phyloP scores from a whole-genome alignment of 92 coral and sea anemone species.

The Porites evermanni region DNA sequence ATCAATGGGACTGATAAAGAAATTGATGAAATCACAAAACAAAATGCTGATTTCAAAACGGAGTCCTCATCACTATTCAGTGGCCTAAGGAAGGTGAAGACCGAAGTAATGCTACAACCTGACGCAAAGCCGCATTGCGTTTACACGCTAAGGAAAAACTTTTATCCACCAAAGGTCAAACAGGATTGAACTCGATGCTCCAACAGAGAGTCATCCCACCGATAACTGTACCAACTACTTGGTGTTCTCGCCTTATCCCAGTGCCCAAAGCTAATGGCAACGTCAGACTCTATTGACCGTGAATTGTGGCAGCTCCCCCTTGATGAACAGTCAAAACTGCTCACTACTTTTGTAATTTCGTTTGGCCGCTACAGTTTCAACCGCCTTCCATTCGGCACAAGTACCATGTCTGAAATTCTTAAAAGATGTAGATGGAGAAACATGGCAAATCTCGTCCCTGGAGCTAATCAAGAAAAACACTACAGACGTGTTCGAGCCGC shows the following conservation, averaged over 20 bases:
- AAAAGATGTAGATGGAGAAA: constrained; percentile 34
- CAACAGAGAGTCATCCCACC: constrained; percentile 66
- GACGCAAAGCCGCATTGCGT: constrained; percentile 48
- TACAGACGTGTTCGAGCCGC: constrained; percentile 55
- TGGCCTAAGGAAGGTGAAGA: constrained; percentile 37
- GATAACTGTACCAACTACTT: constrained; percentile 60
- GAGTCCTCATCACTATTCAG: constrained; percentile 53
- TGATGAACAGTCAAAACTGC: neutral
- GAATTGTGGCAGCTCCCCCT: constrained; percentile 56
- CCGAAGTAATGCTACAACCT: constrained; percentile 42
- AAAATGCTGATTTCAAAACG: constrained; percentile 32
- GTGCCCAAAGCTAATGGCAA: constrained; percentile 63
- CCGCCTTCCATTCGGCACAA: constrained; percentile 45
- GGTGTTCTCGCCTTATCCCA: constrained; percentile 69
- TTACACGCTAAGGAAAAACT: constrained; percentile 42
- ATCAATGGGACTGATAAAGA: constrained; percentile 27
- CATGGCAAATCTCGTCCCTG: constrained; percentile 65
- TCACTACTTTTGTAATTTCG: constrained; percentile 27
- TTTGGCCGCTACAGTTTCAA: constrained; percentile 45
- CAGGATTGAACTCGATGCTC: constrained; percentile 55
- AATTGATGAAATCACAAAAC: neutral
- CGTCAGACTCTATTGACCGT: constrained; percentile 57
- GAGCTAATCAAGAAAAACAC: constrained; percentile 53
- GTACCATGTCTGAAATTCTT: constrained; percentile 58
- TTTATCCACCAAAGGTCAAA: constrained; percentile 61